Evolutionary conservation across 2,888 invertebrate genomes (phyloP), one percentile per base, ranked within the genome.

Genomic region (Euproctis similis): DNA sequence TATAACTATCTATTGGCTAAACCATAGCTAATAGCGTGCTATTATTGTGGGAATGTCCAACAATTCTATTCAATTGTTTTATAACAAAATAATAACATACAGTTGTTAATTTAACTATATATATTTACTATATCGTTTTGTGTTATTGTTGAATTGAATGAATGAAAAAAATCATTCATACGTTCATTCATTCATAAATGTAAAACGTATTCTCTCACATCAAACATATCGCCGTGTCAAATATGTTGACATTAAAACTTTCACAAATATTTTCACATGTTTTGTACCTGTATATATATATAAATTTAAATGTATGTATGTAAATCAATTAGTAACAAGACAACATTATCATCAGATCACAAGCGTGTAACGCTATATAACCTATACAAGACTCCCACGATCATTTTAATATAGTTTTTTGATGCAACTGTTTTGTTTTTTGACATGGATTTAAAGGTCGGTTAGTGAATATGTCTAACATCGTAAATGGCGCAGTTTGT

Each of bases 1-100:
- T 49, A 56, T 51, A 48, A 47, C 38, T 55, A 38, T 59, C 53
- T n/a, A n/a, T n/a, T n/a, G n/a, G 52, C 58, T 46, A 49, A 52
- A 48, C 53, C 60, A 39, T 60, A 29, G 32, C 52, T 53, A 59
- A 61, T 51, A 42, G 43, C 34, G 34, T 39, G 34, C 40, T 52
- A 45, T 49, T 43, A 42, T 42, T 55, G 58, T 59, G 60, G 52
- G 58, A 62, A 62, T 36, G 22, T 36, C 31, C 34, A 23, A 16
- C 24, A 36, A 41, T 39, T 24, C 30, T 16, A 32, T 41, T 42
- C 37, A 39, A 41, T 49, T 51, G 53, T 51, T 51, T 48, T 51
- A 51, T 47, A n/a, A n/a, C n/a, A n/a, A n/a, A 23, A 16, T 22
- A 36, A 41, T 39, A 23, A 28, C 14, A 32, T 41, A 41, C 37